These are phyloP conservation scores for Zapornia atra DNA, from an alignment of 2,113 vertebrate species.

Conservation along the genomic window DNA sequence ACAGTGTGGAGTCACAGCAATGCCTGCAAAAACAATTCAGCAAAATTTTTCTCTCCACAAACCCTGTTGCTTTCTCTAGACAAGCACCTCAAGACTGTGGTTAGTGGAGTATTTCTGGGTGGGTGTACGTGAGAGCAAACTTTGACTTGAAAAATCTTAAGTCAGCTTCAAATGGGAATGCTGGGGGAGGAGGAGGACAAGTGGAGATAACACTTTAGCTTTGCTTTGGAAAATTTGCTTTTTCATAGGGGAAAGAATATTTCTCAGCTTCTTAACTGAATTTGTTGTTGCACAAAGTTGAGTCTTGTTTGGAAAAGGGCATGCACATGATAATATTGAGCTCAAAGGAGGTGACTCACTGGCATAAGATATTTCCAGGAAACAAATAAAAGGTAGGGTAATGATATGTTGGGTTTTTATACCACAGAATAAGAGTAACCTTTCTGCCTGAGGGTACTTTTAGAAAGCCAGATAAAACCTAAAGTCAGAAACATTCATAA, in stretches of 20 bases:
- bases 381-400: neutral
- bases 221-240: neutral
- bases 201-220: neutral
- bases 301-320: neutral
- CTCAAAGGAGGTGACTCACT: constrained; percentile 16
- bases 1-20: fast-evolving
- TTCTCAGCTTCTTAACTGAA: neutral
- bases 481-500: neutral
- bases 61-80: neutral
- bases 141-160: neutral
- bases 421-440: neutral
- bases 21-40: neutral
- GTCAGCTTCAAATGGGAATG: neutral
- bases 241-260: neutral
- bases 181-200: constrained; percentile 4
- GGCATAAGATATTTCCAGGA: constrained; percentile 27
- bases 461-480: neutral
- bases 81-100: neutral
- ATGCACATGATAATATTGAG: neutral
- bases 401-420: neutral
- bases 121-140: neutral
- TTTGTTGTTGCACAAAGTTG: neutral
- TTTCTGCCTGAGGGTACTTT: neutral
- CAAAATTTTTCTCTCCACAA: neutral
- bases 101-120: neutral